A percentile compares a stretch with the other conserved stretches of the same genome.
Conservation (phyloP, 2,888 invertebrate genomes). For the Dromius quadrimaculatus region DNA sequence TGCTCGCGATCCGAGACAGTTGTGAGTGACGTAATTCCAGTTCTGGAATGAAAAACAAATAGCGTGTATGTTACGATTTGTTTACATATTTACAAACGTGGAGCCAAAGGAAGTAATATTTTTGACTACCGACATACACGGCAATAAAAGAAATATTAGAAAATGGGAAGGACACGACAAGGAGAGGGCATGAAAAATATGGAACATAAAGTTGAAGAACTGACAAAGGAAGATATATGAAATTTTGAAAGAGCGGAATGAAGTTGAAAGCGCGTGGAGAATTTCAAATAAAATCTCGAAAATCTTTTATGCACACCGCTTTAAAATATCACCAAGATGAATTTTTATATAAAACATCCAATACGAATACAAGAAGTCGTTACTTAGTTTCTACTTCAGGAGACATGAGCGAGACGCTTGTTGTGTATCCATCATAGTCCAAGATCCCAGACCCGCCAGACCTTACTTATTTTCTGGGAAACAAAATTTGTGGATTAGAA, state of each 20-base stretch:
- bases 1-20: slow-evolving; percentile 1
- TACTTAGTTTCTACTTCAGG: no score
- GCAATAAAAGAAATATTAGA: slow-evolving; percentile 53
- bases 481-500: no score
- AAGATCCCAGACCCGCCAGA: no score
- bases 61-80: slow-evolving; percentile 46
- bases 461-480: no score
- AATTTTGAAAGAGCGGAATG: slow-evolving; percentile 51
- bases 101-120: slow-evolving; percentile 49
- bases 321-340: slow-evolving; percentile 46
- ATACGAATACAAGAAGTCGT: no score
- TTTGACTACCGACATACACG: slow-evolving; percentile 47
- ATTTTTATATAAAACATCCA: slow-evolving; percentile 45
- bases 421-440: no score
- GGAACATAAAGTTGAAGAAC: slow-evolving; percentile 52
- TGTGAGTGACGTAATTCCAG: slow-evolving; percentile 43
- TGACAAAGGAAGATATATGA: slow-evolving; percentile 53
- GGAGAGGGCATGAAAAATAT: slow-evolving; percentile 41
- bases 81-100: slow-evolving; percentile 50
- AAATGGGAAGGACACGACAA: slow-evolving; percentile 42
- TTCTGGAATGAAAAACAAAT: slow-evolving; percentile 50
- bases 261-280: slow-evolving; percentile 48
- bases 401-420: no score
- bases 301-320: slow-evolving; percentile 49
- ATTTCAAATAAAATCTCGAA: slow-evolving; percentile 49